phyloP scores from a whole-genome alignment of 2,888 invertebrate species.

The Eueremaeus valkanovi region DNA sequence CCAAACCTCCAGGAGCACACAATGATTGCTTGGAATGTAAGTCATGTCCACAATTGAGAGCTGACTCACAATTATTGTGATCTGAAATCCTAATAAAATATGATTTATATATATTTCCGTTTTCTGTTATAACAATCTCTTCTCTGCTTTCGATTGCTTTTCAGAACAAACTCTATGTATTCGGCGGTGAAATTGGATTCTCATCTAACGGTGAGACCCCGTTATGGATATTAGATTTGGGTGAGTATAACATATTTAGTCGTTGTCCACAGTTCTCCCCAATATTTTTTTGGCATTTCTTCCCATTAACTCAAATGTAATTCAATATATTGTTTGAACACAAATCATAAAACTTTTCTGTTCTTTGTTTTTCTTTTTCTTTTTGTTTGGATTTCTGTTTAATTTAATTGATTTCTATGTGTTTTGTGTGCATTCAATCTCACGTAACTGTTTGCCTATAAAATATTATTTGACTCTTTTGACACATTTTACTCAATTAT shows the following conservation, averaged over 20 bases:
- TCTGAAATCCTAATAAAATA: conserved; percentile 18
- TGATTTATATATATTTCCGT: conserved; percentile 27
- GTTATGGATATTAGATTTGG: conserved; percentile 74
- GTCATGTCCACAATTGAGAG: conserved; percentile 21
- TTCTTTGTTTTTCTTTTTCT: background rate
- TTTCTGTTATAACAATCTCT: background rate
- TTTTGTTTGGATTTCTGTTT: background rate
- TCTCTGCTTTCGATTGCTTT: background rate
- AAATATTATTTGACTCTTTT: background rate
- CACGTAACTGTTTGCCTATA: background rate
- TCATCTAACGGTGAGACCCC: conserved; percentile 72
- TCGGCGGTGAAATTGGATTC: conserved; percentile 80
- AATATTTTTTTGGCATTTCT: background rate
- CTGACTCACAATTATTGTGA: conserved; percentile 1
- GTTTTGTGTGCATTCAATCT: background rate
- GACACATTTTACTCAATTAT: background rate
- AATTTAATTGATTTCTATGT: background rate
- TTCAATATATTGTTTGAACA: background rate
- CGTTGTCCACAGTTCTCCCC: background rate
- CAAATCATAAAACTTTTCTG: background rate
- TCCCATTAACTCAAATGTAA: conserved; percentile 6
- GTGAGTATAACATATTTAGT: conserved; percentile 37
- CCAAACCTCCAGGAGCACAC: conserved; percentile 80
- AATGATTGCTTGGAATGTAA: conserved; percentile 69
- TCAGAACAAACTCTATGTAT: conserved; percentile 65